Evolutionary conservation across 2,888 invertebrate species (phyloP), one percentile per base, ranked within the genome.

Genomic region (Callyntrura guangdongensis): DNA sequence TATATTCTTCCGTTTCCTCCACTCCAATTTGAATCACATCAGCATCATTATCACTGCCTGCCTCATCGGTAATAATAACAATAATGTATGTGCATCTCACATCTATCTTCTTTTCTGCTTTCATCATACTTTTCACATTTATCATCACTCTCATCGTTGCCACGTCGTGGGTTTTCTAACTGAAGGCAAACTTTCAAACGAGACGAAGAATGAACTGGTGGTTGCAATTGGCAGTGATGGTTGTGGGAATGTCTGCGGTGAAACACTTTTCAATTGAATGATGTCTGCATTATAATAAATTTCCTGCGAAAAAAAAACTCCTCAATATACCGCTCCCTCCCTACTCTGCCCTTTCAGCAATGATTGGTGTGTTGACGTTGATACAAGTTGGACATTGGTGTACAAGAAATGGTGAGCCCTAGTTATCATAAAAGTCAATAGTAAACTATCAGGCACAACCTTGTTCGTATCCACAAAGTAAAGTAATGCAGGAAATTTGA

Each of bases 231-330:
- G 45, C 36, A 45, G 45, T 69, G 27, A 61, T 67, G 67, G 20
- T 20, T 69, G n/a, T n/a, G n/a, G n/a, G n/a, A n/a, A n/a, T n/a
- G 69, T 64, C 12, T 69, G 53, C n/a, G 22, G n/a, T 27, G 72
- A 20, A 27, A 45, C 36, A 36, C 36, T 64, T 64, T 17, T 11
- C 14, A 64, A 45, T 45, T 20, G 72, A 47, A 9, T 74, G 47
- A 74, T 82, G 61, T 61, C 61, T 25, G 67, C 45, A 64, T 83
- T 83, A 64, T 83, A 47, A 83, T 83, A 83, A 83, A 67, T 83
- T 83, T 83, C 67, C 83, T 83, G 83, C n/a, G 45, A 27, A 67
- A 77, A 79, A 79, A 36, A 36, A 27, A 14, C 53, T 11, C 12
- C 53, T 11, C 53, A 14, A 14, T n/a, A n/a, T n/a, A n/a, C n/a